Evolutionary conservation across 2,113 vertebrate species (phyloP).

Genomic region (Mustelus asterias): DNA sequence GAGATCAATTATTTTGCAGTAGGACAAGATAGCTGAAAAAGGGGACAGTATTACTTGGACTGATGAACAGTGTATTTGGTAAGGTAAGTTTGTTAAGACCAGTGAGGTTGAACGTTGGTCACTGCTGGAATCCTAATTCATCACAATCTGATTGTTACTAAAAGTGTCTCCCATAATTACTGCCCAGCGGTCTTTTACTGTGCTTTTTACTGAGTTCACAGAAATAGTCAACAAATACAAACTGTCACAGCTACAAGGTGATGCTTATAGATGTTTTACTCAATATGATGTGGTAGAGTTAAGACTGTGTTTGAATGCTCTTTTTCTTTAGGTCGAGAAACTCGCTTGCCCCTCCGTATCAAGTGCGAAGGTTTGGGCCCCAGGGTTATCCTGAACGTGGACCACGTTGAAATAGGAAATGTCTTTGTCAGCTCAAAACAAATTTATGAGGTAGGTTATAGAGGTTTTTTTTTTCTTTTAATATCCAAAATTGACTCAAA

Average conservation of each 20-base stretch:
- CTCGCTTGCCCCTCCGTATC: constrained; percentile 64
- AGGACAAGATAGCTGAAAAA: not conserved
- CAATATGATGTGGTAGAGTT: not conserved
- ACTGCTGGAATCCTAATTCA: not conserved
- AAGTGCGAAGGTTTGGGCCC: constrained; percentile 73
- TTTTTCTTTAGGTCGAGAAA: constrained; percentile 60
- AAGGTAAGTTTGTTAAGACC: not conserved
- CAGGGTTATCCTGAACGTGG: constrained; percentile 57
- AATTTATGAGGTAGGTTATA: constrained; percentile 63
- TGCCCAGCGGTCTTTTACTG: not conserved
- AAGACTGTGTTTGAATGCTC: constrained; percentile 39
- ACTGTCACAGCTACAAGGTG: not conserved
- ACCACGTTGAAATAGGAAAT: constrained; percentile 61
- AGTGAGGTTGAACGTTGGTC: not conserved
- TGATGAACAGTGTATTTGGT: not conserved
- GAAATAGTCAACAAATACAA: not conserved
- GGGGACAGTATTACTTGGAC: not conserved
- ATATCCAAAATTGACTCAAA: not conserved
- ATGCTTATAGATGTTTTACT: not conserved
- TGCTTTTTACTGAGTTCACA: not conserved
- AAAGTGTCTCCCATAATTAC: not conserved
- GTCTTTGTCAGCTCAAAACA: constrained; percentile 59
- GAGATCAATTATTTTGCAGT: not conserved
- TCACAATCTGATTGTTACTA: not conserved
- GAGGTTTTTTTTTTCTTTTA: not conserved